A percentile compares a stretch with the other conserved stretches of the same genome.
Evolutionary conservation across 2,797 vertebrate species (phyloP).

Genomic region (Anableps anableps): DNA sequence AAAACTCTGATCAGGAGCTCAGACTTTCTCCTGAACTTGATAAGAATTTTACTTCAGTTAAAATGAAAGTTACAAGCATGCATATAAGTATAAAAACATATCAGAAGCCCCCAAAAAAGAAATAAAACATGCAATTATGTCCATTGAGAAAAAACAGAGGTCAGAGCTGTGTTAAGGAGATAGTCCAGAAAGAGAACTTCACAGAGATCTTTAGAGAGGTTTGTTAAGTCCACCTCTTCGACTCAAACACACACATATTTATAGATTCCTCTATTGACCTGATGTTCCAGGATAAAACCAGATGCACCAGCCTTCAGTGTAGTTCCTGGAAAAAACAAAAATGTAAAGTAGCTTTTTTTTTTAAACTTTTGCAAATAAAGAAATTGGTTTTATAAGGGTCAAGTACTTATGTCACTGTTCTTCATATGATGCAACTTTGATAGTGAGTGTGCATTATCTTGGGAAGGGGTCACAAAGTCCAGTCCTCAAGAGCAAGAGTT

Average conservation of each 20-base stretch:
- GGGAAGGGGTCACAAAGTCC: background rate
- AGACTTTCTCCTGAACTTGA: slow-evolving; percentile 30
- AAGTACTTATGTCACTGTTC: background rate
- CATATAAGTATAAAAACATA: slow-evolving; percentile 9
- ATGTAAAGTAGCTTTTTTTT: too few relatives aligned
- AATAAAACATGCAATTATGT: slow-evolving; percentile 30
- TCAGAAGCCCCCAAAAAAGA: background rate
- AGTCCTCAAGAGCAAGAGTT: background rate
- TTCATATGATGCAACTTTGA: background rate
- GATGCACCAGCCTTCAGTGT: slow-evolving; percentile 24
- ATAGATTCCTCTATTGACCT: slow-evolving; percentile 5
- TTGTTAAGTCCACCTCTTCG: slow-evolving; percentile 26
- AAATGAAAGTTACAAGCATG: slow-evolving; percentile 12
- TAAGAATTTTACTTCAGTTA: slow-evolving; percentile 23
- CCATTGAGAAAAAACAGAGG: slow-evolving; percentile 19
- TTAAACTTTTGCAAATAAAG: background rate
- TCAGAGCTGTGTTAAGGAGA: slow-evolving; percentile 31
- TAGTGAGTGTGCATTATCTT: background rate
- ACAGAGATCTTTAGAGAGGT: slow-evolving; percentile 30
- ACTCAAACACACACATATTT: background rate
- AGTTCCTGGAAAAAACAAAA: slow-evolving; percentile 7
- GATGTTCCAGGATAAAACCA: slow-evolving; percentile 15
- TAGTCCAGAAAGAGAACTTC: slow-evolving; percentile 24
- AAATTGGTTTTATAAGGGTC: background rate
- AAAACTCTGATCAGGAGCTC: slow-evolving; percentile 45